These are phyloP conservation scores for Danaus plexippus DNA, from an alignment of 1,140 invertebrate species.

Conservation along the genomic window DNA sequence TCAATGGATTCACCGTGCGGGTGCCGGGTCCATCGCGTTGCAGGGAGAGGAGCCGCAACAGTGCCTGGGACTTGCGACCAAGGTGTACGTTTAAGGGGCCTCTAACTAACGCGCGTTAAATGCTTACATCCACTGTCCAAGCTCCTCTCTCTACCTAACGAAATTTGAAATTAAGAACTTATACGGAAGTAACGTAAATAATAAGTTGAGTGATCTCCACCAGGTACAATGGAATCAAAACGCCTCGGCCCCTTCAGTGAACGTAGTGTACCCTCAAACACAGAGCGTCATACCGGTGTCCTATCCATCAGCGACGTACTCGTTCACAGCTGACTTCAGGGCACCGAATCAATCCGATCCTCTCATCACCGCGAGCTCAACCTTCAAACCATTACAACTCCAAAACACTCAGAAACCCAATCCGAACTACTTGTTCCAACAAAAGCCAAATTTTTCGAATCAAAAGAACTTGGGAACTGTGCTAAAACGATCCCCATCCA, in stretches of 20 bases:
- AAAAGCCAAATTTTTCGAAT: constrained; percentile 42
- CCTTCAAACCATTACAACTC: constrained; percentile 62
- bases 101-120: too few species aligned
- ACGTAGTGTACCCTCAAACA: constrained; percentile 74
- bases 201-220: neutral
- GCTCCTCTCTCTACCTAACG: too few species aligned
- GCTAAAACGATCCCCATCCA: constrained; percentile 49
- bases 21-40: too few species aligned
- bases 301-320: constrained; percentile 79
- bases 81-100: too few species aligned
- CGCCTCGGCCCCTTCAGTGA: constrained; percentile 70
- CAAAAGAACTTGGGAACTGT: constrained; percentile 41
- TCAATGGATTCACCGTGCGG: too few species aligned
- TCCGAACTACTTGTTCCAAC: constrained; percentile 55
- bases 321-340: constrained; percentile 84
- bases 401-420: constrained; percentile 56
- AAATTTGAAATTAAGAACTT: too few species aligned
- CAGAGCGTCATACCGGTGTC: constrained; percentile 74
- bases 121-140: too few species aligned
- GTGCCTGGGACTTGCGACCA: too few species aligned
- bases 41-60: too few species aligned
- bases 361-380: constrained; percentile 63
- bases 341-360: constrained; percentile 72
- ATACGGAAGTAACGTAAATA: too few species aligned
- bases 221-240: constrained; percentile 80